These are phyloP conservation scores for Tangara arthus DNA, from an alignment of 2,797 vertebrate genomes.

Conservation along the genomic window DNA sequence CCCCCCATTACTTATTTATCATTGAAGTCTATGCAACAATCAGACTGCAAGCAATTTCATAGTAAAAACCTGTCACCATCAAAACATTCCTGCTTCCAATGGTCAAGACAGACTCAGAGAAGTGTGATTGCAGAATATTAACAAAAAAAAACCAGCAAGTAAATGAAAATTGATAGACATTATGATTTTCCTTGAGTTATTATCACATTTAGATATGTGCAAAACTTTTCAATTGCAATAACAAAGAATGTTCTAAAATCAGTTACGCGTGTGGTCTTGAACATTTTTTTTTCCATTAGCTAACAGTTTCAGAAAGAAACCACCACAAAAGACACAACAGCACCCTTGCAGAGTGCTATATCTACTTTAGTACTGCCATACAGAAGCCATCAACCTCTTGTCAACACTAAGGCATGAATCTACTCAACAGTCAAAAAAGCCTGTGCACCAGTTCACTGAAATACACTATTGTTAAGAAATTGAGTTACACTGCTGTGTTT, in stretches of 20 bases:
- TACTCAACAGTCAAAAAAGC: neutral
- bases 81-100: neutral
- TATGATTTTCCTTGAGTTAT: neutral
- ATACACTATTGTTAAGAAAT: neutral
- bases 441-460: neutral
- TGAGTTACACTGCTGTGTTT: neutral
- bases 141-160: neutral
- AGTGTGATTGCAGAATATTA: neutral
- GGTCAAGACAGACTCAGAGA: neutral
- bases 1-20: neutral
- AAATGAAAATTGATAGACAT: neutral
- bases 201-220: accelerated
- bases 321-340: neutral
- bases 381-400: neutral
- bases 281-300: neutral
- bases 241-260: neutral
- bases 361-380: neutral
- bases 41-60: neutral
- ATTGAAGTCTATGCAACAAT: neutral
- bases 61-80: neutral
- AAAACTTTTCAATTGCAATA: neutral
- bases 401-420: neutral
- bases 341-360: neutral
- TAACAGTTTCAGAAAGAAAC: neutral
- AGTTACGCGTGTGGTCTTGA: neutral